These are phyloP conservation scores for Pipistrellus kuhlii DNA, from an alignment of 2,797 vertebrate species.

Conservation along the genomic window DNA sequence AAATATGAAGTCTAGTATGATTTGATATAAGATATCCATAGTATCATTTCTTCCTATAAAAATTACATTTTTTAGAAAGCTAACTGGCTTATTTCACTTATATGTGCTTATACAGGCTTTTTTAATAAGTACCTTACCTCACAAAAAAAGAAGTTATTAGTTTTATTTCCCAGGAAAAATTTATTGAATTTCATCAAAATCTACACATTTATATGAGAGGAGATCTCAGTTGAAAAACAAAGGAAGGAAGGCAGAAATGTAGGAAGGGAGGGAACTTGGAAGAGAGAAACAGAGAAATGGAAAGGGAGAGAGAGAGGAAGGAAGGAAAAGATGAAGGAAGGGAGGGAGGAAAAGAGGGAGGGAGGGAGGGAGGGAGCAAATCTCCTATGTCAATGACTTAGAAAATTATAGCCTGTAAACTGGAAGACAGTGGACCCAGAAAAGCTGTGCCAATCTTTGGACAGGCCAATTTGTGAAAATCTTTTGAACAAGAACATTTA, in stretches of 20 bases:
- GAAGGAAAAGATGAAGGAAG: too few relatives aligned
- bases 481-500: constrained; percentile 18
- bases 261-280: neutral
- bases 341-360: neutral
- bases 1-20: neutral
- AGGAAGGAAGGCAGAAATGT: neutral
- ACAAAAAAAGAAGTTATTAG: neutral
- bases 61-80: neutral
- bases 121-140: neutral
- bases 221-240: neutral
- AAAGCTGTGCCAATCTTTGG: neutral
- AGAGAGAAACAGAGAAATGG: too few relatives aligned
- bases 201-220: neutral
- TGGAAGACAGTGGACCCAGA: neutral
- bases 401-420: neutral
- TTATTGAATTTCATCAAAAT: constrained; percentile 38
- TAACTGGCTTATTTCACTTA: constrained; percentile 28
- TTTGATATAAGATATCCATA: neutral
- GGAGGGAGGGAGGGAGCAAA: neutral
- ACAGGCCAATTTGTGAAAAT: neutral
- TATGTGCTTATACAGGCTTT: neutral
- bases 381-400: neutral
- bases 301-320: neutral
- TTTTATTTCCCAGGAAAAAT: constrained; percentile 15
- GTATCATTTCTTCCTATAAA: neutral